Base-by-base conservation (phyloP, 2,113 vertebrate genomes). In the Pelobates fuscus region DNA sequence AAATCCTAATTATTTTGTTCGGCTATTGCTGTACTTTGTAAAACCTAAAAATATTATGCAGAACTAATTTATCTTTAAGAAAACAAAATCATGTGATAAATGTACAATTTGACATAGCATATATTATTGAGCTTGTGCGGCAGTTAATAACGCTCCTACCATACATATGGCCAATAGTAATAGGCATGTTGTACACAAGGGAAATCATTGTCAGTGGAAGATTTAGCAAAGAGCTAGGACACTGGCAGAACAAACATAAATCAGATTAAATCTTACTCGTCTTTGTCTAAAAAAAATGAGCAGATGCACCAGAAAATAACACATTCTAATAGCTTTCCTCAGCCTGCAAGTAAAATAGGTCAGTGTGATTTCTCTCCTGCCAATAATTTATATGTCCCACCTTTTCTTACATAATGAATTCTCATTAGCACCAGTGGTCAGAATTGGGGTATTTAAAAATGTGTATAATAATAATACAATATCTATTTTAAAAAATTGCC, bases 271-370 rank as follows among this genome's bases (percentile, higher is more conserved):
- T 66, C 41, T 12, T 43, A 37, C 62, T 44, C 61, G 24, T 44
- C 37, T 66, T 66, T 64, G 29, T 24, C 21, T 60, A 24, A 11
- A 30, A n/a, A 64, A 43, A 64, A 64, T 14, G 37, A 64, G 41
- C 63, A 66, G 63, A 46, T 66, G 63, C 41, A 30, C 63, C 41
- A 66, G 63, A 66, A 46, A 24, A 18, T 20, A 24, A 17, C 43
- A 67, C 25, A 52, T 30, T 67, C 27, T 52, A 52, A 58, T 41
- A 70, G 14, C 18, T 59, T 60, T 54, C 37, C 54, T 21, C 43
- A 27, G 43, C 17, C 26, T 61, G 8, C 18, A 29, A 32, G 59
- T 15, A 71, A 71, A 71, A 63, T 63, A 26, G 70, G 70, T 72
- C 70, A 71, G 15, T 27, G 41, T 52, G 43, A 62, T 61, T 37